Conservation (phyloP, 23 tunicate species). For the Styela clava region DNA sequence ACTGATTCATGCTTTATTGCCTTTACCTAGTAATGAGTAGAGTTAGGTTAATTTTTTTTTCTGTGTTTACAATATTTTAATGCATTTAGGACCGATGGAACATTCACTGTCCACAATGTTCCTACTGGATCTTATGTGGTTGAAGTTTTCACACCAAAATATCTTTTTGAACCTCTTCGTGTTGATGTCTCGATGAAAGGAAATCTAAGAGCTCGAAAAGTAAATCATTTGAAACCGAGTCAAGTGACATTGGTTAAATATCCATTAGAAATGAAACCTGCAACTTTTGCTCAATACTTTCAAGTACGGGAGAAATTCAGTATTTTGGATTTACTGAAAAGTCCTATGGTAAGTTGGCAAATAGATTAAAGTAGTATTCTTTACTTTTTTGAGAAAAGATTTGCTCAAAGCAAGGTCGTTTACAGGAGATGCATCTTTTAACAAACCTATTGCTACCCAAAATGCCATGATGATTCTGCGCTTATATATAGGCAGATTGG, state of each 20-base stretch:
- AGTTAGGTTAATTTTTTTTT: too few relatives aligned
- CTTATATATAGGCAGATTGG: too few relatives aligned
- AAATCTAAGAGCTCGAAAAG: constrained; percentile 67
- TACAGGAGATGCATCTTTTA: too few relatives aligned
- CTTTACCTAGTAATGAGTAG: too few relatives aligned
- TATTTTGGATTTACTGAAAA: constrained; percentile 85
- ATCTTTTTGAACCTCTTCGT: constrained; percentile 73
- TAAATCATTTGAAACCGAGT: constrained; percentile 70
- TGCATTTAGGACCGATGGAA: constrained; percentile 70
- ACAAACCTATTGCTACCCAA: too few relatives aligned
- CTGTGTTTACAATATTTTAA: too few relatives aligned
- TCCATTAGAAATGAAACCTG: constrained; percentile 78
- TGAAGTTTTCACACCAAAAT: constrained; percentile 56
- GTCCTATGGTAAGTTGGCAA: constrained; percentile 69
- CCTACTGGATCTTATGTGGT: constrained; percentile 79
- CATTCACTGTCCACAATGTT: constrained; percentile 67
- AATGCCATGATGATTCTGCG: too few relatives aligned
- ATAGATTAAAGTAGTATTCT: background rate
- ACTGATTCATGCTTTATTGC: too few relatives aligned
- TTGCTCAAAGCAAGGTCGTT: background rate
- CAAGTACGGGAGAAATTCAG: constrained; percentile 87
- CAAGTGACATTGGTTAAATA: constrained; percentile 51
- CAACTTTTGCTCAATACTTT: constrained; percentile 61
- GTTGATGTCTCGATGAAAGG: constrained; percentile 68
- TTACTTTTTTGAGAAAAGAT: background rate